Percentiles rank a stretch among this genome's conserved stretches.
Evolutionary conservation across 2,888 invertebrate genomes (phyloP).

Genomic region (Epirrhoe tristata): DNA sequence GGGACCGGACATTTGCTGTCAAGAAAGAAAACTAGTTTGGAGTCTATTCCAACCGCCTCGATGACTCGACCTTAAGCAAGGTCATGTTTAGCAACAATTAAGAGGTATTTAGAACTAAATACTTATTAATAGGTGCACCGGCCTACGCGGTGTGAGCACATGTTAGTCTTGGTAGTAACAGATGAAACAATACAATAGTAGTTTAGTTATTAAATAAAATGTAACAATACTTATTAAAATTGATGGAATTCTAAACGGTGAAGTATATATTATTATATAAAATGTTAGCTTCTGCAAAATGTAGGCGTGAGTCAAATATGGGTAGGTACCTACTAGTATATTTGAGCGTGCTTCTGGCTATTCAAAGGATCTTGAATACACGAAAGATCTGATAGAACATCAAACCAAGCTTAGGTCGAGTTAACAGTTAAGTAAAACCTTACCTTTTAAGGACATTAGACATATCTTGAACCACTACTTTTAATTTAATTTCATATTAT

Average conservation of each 20-base stretch:
- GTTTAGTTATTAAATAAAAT: background rate
- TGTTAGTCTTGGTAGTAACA: background rate
- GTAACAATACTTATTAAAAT: too few species aligned
- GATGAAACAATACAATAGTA: background rate
- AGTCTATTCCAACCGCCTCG: constrained; percentile 24
- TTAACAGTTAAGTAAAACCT: too few species aligned
- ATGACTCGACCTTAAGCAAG: constrained; percentile 25
- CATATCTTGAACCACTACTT: constrained; percentile 52
- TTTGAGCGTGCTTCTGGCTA: too few species aligned
- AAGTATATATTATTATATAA: too few species aligned
- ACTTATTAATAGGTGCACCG: constrained; percentile 28
- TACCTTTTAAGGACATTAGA: constrained; percentile 69
- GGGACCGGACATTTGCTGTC: constrained; percentile 12
- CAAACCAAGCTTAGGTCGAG: too few species aligned
- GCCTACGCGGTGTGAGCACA: constrained; percentile 28
- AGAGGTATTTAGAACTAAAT: constrained; percentile 20
- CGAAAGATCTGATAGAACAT: too few species aligned
- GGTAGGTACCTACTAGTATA: too few species aligned
- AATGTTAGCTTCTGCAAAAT: too few species aligned
- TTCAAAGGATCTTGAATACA: too few species aligned
- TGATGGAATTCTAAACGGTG: too few species aligned
- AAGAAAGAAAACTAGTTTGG: constrained; percentile 20
- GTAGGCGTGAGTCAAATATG: too few species aligned
- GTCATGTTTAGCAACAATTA: constrained; percentile 30
- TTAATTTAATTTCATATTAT: constrained; percentile 9